Evolutionary conservation across 2,888 invertebrate species (phyloP), one percentile per base, ranked within the genome.

Genomic region (Didymodactylos carnosus): DNA sequence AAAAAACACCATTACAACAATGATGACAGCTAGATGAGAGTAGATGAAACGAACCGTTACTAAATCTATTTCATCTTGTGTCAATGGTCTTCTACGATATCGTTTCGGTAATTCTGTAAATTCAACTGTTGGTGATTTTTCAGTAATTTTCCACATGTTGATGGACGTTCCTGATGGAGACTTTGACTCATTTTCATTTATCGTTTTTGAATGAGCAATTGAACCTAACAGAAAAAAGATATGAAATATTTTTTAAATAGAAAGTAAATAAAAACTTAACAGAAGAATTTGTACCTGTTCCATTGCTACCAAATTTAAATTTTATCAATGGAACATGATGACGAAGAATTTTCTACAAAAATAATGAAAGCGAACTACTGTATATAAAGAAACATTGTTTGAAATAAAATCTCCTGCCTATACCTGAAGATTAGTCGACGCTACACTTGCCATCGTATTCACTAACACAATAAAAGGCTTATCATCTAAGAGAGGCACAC

Each of bases 61-160:
- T 19, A 62, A 53, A 11, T 71, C 69, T 6, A 74, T 46, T 69
- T 74, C 74, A 29, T 74, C 71, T 41, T 53, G 35, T 4, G 71
- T 16, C 14, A 72, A 53, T 25, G 41, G 62, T 19, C 39, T 71
- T 41, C 71, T 39, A 29, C 39, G 71, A 74, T 71, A 74, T 19
- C 62, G 39, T 39, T 71, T 43, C 35, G 74, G 74, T 53, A 41
- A 51, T 71, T 74, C 39, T 35, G 53, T n/a, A 74, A 74, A 74
- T 23, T 74, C 74, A 16, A 74, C 6, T 27, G 41, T 16, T 19
- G 8, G 19, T 3, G 43, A 11, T 39, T 69, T 40, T 40, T 70
- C 39, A 51, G 25, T 23, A n/a, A 7, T 2, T 51, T 71, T 43
- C 19, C 2, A 6, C 19, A 6, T 71, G 23, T 25, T 4, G n/a